Conservation (phyloP, 2,888 invertebrate species). For the Eupithecia insigniata region DNA sequence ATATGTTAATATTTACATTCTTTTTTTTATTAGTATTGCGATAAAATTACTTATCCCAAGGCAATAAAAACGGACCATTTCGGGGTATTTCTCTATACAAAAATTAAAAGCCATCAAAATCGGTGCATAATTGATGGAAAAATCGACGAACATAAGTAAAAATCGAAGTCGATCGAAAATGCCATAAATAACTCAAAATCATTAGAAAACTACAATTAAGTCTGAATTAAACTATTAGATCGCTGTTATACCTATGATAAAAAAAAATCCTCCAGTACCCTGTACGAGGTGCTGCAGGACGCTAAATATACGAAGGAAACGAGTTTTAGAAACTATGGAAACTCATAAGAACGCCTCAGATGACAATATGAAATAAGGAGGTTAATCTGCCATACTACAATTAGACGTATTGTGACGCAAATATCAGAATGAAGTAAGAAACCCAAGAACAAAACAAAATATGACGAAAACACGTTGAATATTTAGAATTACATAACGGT, state of each 20-base stretch:
- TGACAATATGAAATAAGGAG: background rate
- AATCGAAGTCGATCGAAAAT: no score
- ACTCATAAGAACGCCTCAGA: background rate
- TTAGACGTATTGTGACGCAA: background rate
- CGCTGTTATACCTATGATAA: background rate
- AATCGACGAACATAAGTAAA: no score
- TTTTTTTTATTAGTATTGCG: no score
- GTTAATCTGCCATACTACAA: background rate
- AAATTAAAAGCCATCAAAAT: no score
- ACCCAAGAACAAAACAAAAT: conserved; percentile 8
- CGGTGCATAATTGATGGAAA: no score
- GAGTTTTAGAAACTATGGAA: background rate
- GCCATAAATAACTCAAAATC: background rate
- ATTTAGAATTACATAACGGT: conserved; percentile 1
- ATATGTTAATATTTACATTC: no score
- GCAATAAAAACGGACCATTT: no score
- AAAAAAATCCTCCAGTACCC: background rate
- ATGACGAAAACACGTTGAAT: conserved; percentile 14
- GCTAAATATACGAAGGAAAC: background rate
- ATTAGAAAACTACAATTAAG: background rate
- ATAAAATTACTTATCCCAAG: no score
- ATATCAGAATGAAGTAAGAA: background rate
- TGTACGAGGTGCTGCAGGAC: background rate
- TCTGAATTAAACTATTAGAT: background rate
- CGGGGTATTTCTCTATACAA: no score